phyloP scores from a whole-genome alignment of 2,888 invertebrate genomes.

The Dolichopus griseipennis region DNA sequence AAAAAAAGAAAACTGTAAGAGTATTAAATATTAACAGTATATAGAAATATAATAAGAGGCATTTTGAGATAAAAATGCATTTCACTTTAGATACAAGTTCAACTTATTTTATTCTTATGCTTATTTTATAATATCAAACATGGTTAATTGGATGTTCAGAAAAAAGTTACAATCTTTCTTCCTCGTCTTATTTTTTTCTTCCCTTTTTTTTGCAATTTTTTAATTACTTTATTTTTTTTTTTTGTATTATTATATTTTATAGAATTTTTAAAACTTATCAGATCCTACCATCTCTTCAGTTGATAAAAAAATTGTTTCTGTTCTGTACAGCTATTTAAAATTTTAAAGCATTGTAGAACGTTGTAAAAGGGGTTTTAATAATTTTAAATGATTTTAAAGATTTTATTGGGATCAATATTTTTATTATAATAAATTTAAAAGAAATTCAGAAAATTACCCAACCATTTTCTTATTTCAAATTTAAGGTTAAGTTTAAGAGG shows the following conservation, averaged over 20 bases:
- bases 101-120: too few species aligned
- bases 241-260: too few species aligned
- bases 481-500: too few species aligned
- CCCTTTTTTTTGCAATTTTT: too few species aligned
- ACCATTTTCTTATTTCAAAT: too few species aligned
- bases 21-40: neutral
- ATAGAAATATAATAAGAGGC: neutral
- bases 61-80: neutral
- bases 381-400: neutral
- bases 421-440: neutral
- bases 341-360: neutral
- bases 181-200: too few species aligned
- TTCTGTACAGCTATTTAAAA: neutral
- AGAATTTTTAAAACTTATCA: too few species aligned
- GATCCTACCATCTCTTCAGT: too few species aligned
- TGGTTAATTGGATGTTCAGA: neutral
- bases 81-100: neutral
- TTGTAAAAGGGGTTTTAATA: neutral
- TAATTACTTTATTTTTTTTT: too few species aligned
- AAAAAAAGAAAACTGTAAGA: too few species aligned
- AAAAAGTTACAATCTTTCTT: neutral
- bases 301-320: too few species aligned
- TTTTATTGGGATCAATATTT: neutral
- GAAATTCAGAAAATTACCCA: too few species aligned
- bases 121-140: neutral